phyloP scores from a whole-genome alignment of 92 coral and sea anemone genomes.

The Paragorgia papillata region DNA sequence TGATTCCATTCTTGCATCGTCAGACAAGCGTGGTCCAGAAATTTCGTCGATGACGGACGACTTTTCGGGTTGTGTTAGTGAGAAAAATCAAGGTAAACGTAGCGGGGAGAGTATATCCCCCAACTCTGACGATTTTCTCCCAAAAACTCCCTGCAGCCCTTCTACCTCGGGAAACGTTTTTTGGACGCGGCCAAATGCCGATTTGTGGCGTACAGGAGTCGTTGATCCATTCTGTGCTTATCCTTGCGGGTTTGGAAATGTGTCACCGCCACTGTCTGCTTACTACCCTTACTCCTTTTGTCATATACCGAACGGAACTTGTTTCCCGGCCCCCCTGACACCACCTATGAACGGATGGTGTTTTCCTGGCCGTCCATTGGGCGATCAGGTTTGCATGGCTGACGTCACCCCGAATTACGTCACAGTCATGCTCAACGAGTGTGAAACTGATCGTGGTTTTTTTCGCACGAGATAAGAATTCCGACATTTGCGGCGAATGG shows the following conservation, averaged over 20 bases:
- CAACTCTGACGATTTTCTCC: no score
- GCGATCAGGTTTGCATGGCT: not conserved
- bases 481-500: not conserved
- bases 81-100: no score
- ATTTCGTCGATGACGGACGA: not conserved
- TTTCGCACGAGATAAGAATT: not conserved
- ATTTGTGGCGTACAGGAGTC: not conserved
- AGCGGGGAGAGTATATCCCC: not conserved
- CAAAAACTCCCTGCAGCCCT: not conserved
- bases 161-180: not conserved
- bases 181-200: not conserved
- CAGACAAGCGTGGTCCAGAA: not conserved
- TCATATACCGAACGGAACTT: not conserved
- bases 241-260: not conserved
- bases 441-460: not conserved
- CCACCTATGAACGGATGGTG: not conserved
- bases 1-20: not conserved
- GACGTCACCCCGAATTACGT: slow-evolving; percentile 5
- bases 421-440: not conserved
- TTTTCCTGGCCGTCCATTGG: not conserved
- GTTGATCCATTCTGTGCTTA: not conserved
- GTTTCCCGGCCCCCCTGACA: not conserved
- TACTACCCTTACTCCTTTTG: not conserved
- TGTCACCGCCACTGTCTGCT: not conserved
- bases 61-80: not conserved